Percentiles rank a stretch among this genome's conserved stretches.
Evolutionary conservation across 1,140 invertebrate genomes (phyloP).

Genomic region (Aphelenchoides besseyi): DNA sequence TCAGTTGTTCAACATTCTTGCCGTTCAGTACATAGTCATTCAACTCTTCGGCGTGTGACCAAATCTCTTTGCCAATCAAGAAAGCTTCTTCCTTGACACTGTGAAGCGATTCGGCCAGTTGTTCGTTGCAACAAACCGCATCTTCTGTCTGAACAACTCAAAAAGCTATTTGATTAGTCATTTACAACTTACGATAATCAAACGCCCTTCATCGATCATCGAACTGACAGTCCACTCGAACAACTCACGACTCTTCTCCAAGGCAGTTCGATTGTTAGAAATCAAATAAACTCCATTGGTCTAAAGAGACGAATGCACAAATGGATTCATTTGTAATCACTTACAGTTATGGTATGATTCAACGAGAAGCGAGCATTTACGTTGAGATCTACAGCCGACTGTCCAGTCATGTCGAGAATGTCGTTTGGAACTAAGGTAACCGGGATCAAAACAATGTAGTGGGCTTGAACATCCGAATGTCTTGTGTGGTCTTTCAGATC

Average conservation of each 20-base stretch:
- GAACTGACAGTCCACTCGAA: neutral
- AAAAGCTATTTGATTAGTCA: neutral
- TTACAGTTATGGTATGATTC: constrained; percentile 24
- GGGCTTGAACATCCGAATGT: neutral
- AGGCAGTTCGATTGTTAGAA: neutral
- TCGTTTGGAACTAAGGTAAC: constrained; percentile 2
- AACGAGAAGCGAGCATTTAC: neutral
- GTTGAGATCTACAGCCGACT: neutral
- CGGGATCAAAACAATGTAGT: constrained; percentile 32
- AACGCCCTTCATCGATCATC: constrained; percentile 2
- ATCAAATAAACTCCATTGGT: neutral
- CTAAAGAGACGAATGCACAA: neutral
- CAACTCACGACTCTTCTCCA: neutral
- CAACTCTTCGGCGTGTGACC: constrained; percentile 28
- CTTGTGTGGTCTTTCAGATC: neutral
- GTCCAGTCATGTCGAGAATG: neutral
- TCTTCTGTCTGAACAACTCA: constrained; percentile 24
- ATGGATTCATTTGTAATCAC: neutral
- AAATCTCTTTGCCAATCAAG: constrained; percentile 20
- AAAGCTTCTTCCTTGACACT: constrained; percentile 30
- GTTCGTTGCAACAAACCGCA: constrained; percentile 29
- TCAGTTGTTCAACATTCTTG: constrained; percentile 5
- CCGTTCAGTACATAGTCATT: constrained; percentile 27
- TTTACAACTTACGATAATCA: neutral
- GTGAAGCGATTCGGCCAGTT: constrained; percentile 16